Evolutionary conservation across 64 coral and sea anemone genomes (phyloP), one percentile per base, ranked within the genome.

Genomic region (Dendrophyllia cribrosa): DNA sequence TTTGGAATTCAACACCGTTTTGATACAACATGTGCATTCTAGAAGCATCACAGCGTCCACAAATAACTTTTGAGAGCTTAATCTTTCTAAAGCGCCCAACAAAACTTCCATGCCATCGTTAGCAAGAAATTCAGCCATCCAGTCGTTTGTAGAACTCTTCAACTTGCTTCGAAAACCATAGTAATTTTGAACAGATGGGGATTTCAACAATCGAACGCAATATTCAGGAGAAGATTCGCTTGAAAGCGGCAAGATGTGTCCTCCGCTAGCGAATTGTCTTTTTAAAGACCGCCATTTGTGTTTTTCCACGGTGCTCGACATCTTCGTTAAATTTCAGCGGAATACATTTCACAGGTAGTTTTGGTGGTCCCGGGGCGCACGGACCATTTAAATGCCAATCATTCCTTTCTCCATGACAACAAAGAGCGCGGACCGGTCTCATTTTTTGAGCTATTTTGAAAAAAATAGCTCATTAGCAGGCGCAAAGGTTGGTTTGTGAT

Each of bases 21-120:
- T 95, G 20, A 98, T 98, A 45, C 96, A 98, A 75, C 73, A 93
- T 43, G 95, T 82, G 12, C 96, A 98, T 79, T 95, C 96, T 7
- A 98, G 22, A 24, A 95, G 93, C 62, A 95, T 52, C 9, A 98
- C 63, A 9, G 96, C 87, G 55, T 93, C 90, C 12, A 87, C 72
- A 20, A 98, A 89, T 5, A 87, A 74, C 15, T 70, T 92, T 60
- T 43, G 71, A 25, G 78, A 79, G 56, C 90, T 76, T 16, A 95
- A 65, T 43, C 89, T 69, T 13, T 92, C 96, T 55, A 98, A 85
- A 48, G 89, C 86, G 72, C 70, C 70, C 21, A 98, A 84, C 20
- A 98, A 86, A 17, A 89, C 79, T 58, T 70, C 88, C 86, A 98
- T 83, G 6, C 96, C 96, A 51, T 88, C 89, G 66, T 55, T 87